Evolutionary conservation across 1,140 invertebrate genomes (phyloP).

Genomic region (Atta texana): DNA sequence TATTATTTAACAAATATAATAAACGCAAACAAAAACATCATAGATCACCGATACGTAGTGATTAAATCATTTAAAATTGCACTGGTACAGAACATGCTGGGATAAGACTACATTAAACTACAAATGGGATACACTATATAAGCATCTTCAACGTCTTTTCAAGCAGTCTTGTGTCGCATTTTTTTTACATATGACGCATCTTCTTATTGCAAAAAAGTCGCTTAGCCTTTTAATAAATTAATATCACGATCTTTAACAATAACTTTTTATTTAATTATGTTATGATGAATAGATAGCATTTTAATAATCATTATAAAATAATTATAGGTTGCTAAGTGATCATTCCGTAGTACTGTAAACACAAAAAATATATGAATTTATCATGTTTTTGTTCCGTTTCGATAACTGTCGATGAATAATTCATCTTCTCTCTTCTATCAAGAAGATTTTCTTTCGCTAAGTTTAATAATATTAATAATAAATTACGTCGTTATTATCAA

Average conservation of each 20-base stretch:
- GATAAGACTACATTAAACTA: too few relatives aligned
- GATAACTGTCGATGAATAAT: slow-evolving; percentile 47
- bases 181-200: neutral
- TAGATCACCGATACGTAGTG: too few relatives aligned
- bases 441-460: slow-evolving; percentile 18
- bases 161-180: too few relatives aligned
- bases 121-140: too few relatives aligned
- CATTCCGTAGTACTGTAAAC: neutral
- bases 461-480: neutral
- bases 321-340: neutral
- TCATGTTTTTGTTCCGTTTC: slow-evolving; percentile 4
- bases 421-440: slow-evolving; percentile 18
- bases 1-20: too few relatives aligned
- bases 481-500: slow-evolving; percentile 5
- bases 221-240: neutral
- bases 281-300: neutral
- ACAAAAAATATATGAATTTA: neutral
- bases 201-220: neutral
- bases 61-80: too few relatives aligned
- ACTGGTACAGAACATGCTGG: too few relatives aligned
- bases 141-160: too few relatives aligned
- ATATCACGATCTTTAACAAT: neutral
- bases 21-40: too few relatives aligned
- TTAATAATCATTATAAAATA: neutral
- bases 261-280: neutral